phyloP scores from a whole-genome alignment of 2,797 vertebrate species.

The Xiphophorus birchmanni region DNA sequence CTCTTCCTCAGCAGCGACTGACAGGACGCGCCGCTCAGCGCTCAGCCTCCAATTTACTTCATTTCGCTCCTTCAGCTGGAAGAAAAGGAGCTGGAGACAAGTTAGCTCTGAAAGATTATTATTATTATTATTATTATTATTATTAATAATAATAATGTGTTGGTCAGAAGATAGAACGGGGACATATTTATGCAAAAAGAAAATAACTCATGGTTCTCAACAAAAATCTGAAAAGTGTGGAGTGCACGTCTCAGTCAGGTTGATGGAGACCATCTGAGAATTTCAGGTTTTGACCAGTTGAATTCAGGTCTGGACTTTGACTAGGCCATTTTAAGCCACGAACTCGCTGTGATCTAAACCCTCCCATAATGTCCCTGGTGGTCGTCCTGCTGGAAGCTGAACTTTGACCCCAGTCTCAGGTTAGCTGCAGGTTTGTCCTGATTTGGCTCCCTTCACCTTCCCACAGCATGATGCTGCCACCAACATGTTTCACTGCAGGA shows the following conservation, averaged over 20 bases:
- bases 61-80: background rate
- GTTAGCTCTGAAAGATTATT: background rate
- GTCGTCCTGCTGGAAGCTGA: background rate
- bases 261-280: background rate
- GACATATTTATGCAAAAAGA: background rate
- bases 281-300: background rate
- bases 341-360: background rate
- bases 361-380: background rate
- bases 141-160: background rate
- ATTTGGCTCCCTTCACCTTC: background rate
- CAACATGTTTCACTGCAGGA: background rate
- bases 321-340: background rate
- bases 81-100: background rate
- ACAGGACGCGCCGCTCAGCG: background rate
- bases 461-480: background rate
- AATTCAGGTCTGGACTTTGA: background rate
- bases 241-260: background rate
- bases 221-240: background rate
- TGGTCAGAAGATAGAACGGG: too few relatives aligned
- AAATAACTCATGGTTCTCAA: background rate
- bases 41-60: background rate
- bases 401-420: background rate
- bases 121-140: background rate
- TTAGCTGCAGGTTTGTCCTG: background rate
- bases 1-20: background rate